phyloP scores from a whole-genome alignment of 2,888 invertebrate species.

The Cephus spinipes region DNA sequence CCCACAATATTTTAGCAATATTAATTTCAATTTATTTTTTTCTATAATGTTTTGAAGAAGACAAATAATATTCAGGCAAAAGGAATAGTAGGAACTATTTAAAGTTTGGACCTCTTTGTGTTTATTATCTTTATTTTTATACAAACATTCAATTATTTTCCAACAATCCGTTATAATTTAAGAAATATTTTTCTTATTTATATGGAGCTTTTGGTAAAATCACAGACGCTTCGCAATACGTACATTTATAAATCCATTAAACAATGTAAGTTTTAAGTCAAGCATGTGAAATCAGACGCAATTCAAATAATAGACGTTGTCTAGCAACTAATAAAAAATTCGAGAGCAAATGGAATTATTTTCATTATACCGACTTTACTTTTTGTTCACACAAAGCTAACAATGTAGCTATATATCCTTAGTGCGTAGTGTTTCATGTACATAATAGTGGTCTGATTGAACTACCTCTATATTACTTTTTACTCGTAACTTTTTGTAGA shows the following conservation, averaged over 20 bases:
- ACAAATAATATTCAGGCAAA: not conserved
- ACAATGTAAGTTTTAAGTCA: not conserved
- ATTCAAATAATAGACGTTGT: too few species aligned
- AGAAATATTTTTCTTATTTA: conserved; percentile 12
- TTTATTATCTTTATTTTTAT: not conserved
- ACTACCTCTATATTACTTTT: not conserved
- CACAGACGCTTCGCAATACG: conserved; percentile 18
- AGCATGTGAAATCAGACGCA: not conserved
- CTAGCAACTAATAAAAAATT: too few species aligned
- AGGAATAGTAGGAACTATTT: not conserved
- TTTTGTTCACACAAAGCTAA: not conserved
- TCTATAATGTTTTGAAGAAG: not conserved
- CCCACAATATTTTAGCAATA: not conserved
- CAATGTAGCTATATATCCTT: not conserved
- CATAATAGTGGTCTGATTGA: not conserved
- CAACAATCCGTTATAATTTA: conserved; percentile 21
- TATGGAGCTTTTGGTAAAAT: conserved; percentile 5
- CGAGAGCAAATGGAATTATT: too few species aligned
- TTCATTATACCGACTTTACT: not conserved
- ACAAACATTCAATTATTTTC: not conserved
- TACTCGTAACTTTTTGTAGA: not conserved
- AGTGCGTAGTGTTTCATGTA: not conserved
- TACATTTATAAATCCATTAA: not conserved
- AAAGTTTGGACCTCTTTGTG: not conserved
- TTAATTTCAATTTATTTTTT: conserved; percentile 11